Conservation (phyloP, 2,113 vertebrate species). For the Erinaceus europaeus region DNA sequence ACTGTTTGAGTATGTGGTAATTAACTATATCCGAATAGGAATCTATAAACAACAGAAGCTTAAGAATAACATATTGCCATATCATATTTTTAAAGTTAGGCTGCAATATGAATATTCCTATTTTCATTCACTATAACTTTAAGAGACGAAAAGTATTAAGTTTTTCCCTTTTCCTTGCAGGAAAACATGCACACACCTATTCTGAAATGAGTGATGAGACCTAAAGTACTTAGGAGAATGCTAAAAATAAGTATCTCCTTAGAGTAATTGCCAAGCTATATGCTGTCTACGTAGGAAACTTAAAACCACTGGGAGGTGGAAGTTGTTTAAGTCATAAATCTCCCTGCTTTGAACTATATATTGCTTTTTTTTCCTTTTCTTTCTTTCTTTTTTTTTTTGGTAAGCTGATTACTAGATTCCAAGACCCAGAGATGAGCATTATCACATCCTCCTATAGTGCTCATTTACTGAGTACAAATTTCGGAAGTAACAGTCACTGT, state of each 20-base stretch:
- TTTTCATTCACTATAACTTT: not conserved
- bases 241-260: slow-evolving; percentile 49
- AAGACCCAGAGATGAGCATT: slow-evolving; percentile 47
- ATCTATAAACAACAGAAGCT: not conserved
- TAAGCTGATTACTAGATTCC: slow-evolving; percentile 67
- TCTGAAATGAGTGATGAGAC: slow-evolving; percentile 18
- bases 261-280: slow-evolving; percentile 58
- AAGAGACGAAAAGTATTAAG: slow-evolving; percentile 17
- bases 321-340: slow-evolving; percentile 20
- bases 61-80: not conserved
- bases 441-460: slow-evolving; percentile 32
- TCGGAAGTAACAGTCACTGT: slow-evolving; percentile 6
- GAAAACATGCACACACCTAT: slow-evolving; percentile 12
- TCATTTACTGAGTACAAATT: slow-evolving; percentile 55
- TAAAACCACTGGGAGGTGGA: slow-evolving; percentile 66
- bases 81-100: slow-evolving; percentile 35
- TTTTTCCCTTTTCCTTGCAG: slow-evolving; percentile 1
- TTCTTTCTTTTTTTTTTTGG: not conserved
- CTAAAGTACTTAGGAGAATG: not conserved
- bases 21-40: slow-evolving; percentile 7
- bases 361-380: not conserved
- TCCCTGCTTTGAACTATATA: slow-evolving; percentile 55
- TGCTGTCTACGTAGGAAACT: slow-evolving; percentile 56
- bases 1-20: not conserved
- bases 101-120: no score